phyloP scores from a whole-genome alignment of 1,140 invertebrate genomes.

The Chymomyza costata region DNA sequence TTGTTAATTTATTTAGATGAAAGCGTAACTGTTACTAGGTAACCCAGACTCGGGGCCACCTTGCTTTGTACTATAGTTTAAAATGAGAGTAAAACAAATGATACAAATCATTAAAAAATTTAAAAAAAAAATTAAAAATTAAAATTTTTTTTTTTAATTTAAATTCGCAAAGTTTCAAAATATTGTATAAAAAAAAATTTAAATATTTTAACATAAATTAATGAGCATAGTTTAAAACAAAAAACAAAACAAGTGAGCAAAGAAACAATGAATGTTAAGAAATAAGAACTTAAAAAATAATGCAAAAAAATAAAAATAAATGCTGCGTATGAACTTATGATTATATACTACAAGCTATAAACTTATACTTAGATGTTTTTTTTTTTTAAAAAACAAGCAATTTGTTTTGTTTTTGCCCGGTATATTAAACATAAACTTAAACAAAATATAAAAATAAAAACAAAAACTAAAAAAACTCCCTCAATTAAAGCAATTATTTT shows the following conservation, averaged over 20 bases:
- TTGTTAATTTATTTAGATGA: conserved; percentile 31
- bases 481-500: conserved; percentile 37
- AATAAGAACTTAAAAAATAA: not conserved
- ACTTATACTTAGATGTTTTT: conserved; percentile 47
- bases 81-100: conserved; percentile 7
- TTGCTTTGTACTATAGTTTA: conserved; percentile 42
- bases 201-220: conserved; percentile 22
- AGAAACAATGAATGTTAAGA: not conserved
- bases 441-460: conserved; percentile 1
- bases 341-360: conserved; percentile 64
- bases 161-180: conserved; percentile 7
- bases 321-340: conserved; percentile 75
- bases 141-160: conserved; percentile 1
- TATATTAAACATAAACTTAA: conserved; percentile 5
- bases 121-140: conserved; percentile 8
- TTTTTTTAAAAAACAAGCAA: conserved; percentile 8
- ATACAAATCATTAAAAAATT: conserved; percentile 17
- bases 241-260: conserved; percentile 17
- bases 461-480: conserved; percentile 21
- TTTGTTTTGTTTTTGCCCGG: not conserved
- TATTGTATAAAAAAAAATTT: conserved; percentile 1
- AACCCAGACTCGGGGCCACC: conserved; percentile 55
- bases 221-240: conserved; percentile 37
- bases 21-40: conserved; percentile 13
- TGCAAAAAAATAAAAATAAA: conserved; percentile 44